phyloP scores from a whole-genome alignment of 2,797 vertebrate species.

The Lindbergichthys nudifrons region DNA sequence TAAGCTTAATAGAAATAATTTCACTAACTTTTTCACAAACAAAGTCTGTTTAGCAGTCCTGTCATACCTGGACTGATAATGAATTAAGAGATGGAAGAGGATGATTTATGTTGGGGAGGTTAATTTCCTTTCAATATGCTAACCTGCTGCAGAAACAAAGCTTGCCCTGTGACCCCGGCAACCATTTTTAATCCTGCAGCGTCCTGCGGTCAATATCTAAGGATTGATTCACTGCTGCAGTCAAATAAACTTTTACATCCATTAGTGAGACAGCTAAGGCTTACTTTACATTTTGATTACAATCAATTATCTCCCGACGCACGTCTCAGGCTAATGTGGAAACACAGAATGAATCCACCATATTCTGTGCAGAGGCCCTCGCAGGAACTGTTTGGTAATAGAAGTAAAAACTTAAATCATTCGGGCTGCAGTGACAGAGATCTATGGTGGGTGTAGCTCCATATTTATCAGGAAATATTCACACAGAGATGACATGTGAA shows the following conservation, averaged over 20 bases:
- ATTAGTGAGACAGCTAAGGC: constrained; percentile 75
- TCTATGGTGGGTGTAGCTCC: constrained; percentile 63
- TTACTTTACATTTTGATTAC: constrained; percentile 84
- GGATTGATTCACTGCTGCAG: constrained; percentile 85
- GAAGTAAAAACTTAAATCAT: constrained; percentile 63
- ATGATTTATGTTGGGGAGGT: constrained; percentile 76
- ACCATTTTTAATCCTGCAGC: constrained; percentile 77
- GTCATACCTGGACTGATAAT: constrained; percentile 65
- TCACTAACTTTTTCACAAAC: constrained; percentile 51
- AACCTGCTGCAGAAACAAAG: constrained; percentile 70
- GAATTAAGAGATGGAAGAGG: constrained; percentile 77
- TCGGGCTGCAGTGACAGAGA: constrained; percentile 68
- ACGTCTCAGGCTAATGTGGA: constrained; percentile 39
- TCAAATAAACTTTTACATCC: constrained; percentile 86
- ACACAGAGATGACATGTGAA: constrained; percentile 63
- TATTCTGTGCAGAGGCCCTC: constrained; percentile 18
- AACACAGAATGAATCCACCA: no score
- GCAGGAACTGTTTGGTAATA: constrained; percentile 55
- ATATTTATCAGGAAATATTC: constrained; percentile 55
- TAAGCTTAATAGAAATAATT: not conserved
- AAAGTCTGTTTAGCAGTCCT: constrained; percentile 46
- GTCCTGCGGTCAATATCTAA: constrained; percentile 78
- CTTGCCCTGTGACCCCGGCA: constrained; percentile 63
- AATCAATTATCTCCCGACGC: constrained; percentile 76
- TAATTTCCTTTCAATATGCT: constrained; percentile 82